Conservation (phyloP, 2,888 invertebrate genomes). For the Gymnosoma rotundatum region DNA sequence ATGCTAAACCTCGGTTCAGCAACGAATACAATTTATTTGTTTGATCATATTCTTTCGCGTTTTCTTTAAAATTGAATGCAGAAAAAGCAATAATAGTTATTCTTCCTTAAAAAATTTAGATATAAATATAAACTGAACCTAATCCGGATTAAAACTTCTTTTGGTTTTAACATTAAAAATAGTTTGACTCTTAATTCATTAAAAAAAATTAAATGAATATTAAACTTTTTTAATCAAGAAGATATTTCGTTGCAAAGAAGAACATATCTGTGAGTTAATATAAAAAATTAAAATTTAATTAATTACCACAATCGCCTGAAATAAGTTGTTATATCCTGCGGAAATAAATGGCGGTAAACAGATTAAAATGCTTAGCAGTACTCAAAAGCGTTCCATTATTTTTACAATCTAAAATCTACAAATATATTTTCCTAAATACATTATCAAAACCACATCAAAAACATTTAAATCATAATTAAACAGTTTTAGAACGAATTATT, state of each 20-base stretch:
- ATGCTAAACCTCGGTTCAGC: too few relatives aligned
- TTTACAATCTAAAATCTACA: neutral
- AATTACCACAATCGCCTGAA: constrained; percentile 1
- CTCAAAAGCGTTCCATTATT: constrained; percentile 8
- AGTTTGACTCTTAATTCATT: too few relatives aligned
- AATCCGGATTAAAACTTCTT: too few relatives aligned
- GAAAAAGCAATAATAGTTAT: too few relatives aligned
- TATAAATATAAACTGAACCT: too few relatives aligned
- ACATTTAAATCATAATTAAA: constrained; percentile 61
- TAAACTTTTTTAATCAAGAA: neutral
- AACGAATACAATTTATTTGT: too few relatives aligned
- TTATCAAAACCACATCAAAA: constrained; percentile 20
- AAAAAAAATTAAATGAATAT: too few relatives aligned
- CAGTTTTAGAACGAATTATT: constrained; percentile 59
- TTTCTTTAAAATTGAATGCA: too few relatives aligned
- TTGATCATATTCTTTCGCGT: too few relatives aligned
- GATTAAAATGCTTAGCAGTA: constrained; percentile 22
- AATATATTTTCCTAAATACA: too few relatives aligned
- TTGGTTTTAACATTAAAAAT: too few relatives aligned
- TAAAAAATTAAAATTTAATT: constrained; percentile 8
- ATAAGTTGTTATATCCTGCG: constrained; percentile 61
- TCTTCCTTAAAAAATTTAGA: too few relatives aligned
- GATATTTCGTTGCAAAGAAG: neutral
- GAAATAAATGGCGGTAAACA: constrained; percentile 37
- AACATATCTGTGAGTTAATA: constrained; percentile 38